These are phyloP conservation scores for Myotis lucifugus DNA, from an alignment of 2,113 vertebrate species.

Conservation along the genomic window DNA sequence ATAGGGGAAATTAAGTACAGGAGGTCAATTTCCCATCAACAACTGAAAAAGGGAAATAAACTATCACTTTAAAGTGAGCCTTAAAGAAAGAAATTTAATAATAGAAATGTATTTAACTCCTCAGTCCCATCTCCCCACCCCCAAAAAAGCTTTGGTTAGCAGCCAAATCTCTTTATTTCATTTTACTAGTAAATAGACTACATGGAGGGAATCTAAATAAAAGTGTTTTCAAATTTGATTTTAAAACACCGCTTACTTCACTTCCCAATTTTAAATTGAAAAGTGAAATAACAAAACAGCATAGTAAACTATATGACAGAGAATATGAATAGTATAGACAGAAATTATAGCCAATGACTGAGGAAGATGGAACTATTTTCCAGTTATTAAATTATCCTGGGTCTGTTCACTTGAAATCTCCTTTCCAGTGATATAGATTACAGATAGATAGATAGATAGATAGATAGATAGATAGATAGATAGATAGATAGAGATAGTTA, in stretches of 20 bases:
- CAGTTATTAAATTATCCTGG: background rate
- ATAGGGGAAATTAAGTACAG: background rate
- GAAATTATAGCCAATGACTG: background rate
- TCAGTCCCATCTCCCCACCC: background rate
- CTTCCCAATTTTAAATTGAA: background rate
- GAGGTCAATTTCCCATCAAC: background rate
- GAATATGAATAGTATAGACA: background rate
- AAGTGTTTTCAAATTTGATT: background rate
- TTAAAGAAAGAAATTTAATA: background rate
- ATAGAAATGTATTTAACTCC: background rate
- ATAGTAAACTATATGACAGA: background rate
- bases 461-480: background rate
- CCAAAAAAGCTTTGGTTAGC: background rate
- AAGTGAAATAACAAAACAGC: slow-evolving; percentile 21
- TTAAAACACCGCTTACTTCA: slow-evolving; percentile 21
- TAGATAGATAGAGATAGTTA: background rate
- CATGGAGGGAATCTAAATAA: background rate
- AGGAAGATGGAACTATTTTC: background rate
- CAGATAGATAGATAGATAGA: background rate
- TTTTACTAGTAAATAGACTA: background rate
- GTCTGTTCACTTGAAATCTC: background rate
- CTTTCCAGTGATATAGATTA: background rate
- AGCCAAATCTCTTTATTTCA: slow-evolving; percentile 5
- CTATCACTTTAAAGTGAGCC: background rate
- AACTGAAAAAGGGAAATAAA: background rate